Evolutionary conservation across 2,797 vertebrate species (phyloP).

Genomic region (Cyclura pinguis): DNA sequence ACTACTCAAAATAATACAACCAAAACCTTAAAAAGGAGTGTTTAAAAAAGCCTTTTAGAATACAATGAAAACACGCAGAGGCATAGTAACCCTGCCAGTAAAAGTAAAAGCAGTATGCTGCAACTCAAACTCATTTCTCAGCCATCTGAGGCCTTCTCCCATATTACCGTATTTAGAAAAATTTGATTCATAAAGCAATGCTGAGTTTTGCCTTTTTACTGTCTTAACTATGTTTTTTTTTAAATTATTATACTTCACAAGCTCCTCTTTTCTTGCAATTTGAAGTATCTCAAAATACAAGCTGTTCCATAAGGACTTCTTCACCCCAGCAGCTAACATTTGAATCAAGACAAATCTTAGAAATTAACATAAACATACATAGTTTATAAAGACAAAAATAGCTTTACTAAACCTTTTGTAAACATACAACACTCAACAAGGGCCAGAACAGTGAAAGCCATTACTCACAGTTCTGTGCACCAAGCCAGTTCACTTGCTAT

Average conservation of each 20-base stretch:
- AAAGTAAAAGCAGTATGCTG: neutral
- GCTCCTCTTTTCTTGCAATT: constrained; percentile 20
- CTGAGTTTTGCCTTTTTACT: neutral
- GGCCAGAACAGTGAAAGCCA: constrained; percentile 63
- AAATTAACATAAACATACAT: constrained; percentile 73
- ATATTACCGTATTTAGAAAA: constrained; percentile 11
- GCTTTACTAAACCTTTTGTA: constrained; percentile 77
- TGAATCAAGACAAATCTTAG: constrained; percentile 72
- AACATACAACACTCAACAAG: constrained; percentile 77
- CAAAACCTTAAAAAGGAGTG: neutral
- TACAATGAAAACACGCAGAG: neutral
- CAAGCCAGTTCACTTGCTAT: constrained; percentile 60
- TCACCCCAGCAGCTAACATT: constrained; percentile 65
- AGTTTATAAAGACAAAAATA: constrained; percentile 80
- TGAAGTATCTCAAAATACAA: constrained; percentile 42
- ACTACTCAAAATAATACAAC: neutral
- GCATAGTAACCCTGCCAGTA: neutral
- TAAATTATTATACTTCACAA: neutral
- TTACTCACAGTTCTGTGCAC: constrained; percentile 72
- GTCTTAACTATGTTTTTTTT: neutral
- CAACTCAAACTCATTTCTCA: neutral
- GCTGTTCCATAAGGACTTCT: constrained; percentile 54
- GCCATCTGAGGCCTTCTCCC: neutral
- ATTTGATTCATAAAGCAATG: neutral
- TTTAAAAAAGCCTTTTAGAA: constrained; percentile 7